phyloP scores from a whole-genome alignment of 1,140 invertebrate species.

The Drosophila pruinosa region DNA sequence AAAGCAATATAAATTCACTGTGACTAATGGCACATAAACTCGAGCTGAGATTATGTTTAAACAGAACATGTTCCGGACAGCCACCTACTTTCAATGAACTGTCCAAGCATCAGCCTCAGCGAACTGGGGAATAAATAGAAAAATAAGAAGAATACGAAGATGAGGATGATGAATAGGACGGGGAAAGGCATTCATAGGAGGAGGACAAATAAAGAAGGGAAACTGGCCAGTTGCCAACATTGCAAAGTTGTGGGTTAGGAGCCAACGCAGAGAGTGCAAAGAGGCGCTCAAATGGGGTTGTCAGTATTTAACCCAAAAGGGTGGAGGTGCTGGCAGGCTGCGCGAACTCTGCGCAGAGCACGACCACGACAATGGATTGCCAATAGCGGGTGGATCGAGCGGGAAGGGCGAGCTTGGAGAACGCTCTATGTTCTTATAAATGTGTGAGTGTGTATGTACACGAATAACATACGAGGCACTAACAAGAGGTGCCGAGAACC shows the following conservation, averaged over 20 bases:
- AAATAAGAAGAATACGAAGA: slow-evolving; percentile 21
- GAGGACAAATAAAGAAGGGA: neutral
- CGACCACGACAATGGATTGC: slow-evolving; percentile 44
- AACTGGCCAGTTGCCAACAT: slow-evolving; percentile 48
- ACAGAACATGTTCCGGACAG: slow-evolving; percentile 16
- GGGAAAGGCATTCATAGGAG: neutral
- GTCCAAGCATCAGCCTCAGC: slow-evolving; percentile 33
- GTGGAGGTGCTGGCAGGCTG: slow-evolving; percentile 80
- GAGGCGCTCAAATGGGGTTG: slow-evolving; percentile 83
- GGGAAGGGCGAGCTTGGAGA: neutral
- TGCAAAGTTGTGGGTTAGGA: slow-evolving; percentile 54
- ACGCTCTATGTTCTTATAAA: neutral
- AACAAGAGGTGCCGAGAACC: slow-evolving; percentile 74
- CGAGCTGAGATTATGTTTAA: slow-evolving; percentile 6
- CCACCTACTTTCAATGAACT: slow-evolving; percentile 72
- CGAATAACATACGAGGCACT: slow-evolving; percentile 68
- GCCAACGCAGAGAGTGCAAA: slow-evolving; percentile 71
- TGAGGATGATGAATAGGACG: neutral
- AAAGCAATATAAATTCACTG: neutral
- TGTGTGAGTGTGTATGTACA: slow-evolving; percentile 6
- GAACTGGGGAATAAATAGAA: neutral
- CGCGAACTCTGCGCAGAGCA: slow-evolving; percentile 70
- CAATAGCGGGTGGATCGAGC: slow-evolving; percentile 9
- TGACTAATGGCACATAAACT: slow-evolving; percentile 2
- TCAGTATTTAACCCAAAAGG: slow-evolving; percentile 83